These are phyloP conservation scores for Lasioglossum baleicum DNA, from an alignment of 1,140 invertebrate genomes.

Conservation along the genomic window DNA sequence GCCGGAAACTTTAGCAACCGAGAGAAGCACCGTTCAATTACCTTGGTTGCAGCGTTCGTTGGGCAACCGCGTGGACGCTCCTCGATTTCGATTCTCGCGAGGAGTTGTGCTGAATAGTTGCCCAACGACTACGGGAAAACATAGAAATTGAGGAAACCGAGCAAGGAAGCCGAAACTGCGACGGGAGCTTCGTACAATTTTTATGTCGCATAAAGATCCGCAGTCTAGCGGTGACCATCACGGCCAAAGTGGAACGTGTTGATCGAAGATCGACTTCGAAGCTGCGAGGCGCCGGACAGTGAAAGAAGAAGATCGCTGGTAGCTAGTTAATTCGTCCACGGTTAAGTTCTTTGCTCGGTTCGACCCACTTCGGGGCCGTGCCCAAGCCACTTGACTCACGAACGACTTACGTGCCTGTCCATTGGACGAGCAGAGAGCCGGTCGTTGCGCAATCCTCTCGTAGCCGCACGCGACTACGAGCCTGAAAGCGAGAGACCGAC, in stretches of 20 bases:
- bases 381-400: conserved; percentile 59
- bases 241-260: no score
- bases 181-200: no score
- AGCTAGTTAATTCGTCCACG: conserved; percentile 24
- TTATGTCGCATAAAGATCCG: no score
- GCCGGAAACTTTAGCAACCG: conserved; percentile 41
- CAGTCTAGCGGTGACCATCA: no score
- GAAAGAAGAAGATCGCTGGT: conserved; percentile 1
- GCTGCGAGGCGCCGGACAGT: not conserved
- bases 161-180: no score
- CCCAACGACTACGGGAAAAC: conserved; percentile 3
- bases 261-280: conserved; percentile 15
- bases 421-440: conserved; percentile 16
- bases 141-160: no score
- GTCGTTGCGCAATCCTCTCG: conserved; percentile 58
- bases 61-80: conserved; percentile 9
- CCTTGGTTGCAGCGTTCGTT: conserved; percentile 23
- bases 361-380: conserved; percentile 53
- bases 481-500: conserved; percentile 68
- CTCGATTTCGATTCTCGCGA: conserved; percentile 1
- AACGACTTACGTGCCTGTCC: conserved; percentile 54
- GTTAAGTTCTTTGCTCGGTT: conserved; percentile 37
- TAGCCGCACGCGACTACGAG: conserved; percentile 63
- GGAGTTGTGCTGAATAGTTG: not conserved
- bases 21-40: conserved; percentile 15